phyloP scores from a whole-genome alignment of 2,888 invertebrate genomes.

The Drosophila falleni region DNA sequence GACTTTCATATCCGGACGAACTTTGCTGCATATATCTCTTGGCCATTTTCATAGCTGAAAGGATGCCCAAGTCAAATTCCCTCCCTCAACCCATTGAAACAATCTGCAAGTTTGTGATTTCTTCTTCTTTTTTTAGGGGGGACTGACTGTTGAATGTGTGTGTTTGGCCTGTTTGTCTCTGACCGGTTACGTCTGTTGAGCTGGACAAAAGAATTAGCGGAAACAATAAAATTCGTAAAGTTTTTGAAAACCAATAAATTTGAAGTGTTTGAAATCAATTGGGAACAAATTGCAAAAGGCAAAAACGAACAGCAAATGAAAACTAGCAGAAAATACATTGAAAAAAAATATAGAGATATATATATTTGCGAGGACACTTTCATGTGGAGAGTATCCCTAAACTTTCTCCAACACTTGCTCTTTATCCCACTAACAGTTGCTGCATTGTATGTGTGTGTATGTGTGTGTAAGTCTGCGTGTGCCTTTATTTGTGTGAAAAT shows the following conservation, averaged over 20 bases:
- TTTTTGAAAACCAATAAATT: slow-evolving; percentile 79
- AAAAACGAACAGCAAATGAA: slow-evolving; percentile 54
- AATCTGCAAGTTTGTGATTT: slow-evolving; percentile 5
- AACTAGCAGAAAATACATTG: slow-evolving; percentile 32
- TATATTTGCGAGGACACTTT: slow-evolving; percentile 38
- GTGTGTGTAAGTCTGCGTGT: slow-evolving; percentile 34
- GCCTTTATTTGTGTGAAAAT: slow-evolving; percentile 60
- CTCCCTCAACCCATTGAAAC: neutral
- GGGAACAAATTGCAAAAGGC: slow-evolving; percentile 76
- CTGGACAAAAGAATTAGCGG: slow-evolving; percentile 81
- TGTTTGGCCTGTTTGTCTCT: slow-evolving; percentile 30
- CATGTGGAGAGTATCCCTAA: slow-evolving; percentile 38
- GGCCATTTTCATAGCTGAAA: slow-evolving; percentile 49
- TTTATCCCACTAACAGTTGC: slow-evolving; percentile 6
- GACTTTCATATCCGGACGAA: slow-evolving; percentile 65
- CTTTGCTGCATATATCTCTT: slow-evolving; percentile 55
- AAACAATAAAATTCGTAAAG: slow-evolving; percentile 79
- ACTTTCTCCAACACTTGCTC: slow-evolving; percentile 21
- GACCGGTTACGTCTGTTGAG: slow-evolving; percentile 35
- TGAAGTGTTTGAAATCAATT: slow-evolving; percentile 78
- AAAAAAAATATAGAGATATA: slow-evolving; percentile 24
- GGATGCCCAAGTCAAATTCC: slow-evolving; percentile 11
- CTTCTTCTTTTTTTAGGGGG: neutral
- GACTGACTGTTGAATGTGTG: slow-evolving; percentile 46
- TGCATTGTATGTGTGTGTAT: slow-evolving; percentile 17